Percentiles rank a stretch among this genome's conserved stretches.
Conservation (phyloP, 2,888 invertebrate species). For the Laspeyria flexula region DNA sequence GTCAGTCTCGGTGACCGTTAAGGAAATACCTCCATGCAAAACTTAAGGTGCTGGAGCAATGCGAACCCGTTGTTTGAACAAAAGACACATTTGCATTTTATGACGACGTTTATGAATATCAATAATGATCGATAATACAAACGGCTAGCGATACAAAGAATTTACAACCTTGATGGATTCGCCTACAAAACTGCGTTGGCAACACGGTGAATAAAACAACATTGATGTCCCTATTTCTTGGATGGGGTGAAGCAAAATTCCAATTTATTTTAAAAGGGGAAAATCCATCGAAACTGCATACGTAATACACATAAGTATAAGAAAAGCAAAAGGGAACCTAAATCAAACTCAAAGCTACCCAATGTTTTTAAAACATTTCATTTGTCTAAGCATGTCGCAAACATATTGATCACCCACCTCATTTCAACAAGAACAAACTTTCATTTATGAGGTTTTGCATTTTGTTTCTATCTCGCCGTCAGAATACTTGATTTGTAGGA, state of each 20-base stretch:
- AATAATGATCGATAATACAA: constrained; percentile 28
- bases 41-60: constrained; percentile 29
- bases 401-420: too few relatives aligned
- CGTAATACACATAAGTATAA: too few relatives aligned
- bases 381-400: too few relatives aligned
- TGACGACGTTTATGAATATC: constrained; percentile 42
- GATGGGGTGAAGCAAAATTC: background rate
- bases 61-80: constrained; percentile 49
- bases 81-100: constrained; percentile 57
- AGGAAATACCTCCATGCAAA: constrained; percentile 58
- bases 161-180: constrained; percentile 12
- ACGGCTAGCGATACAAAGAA: constrained; percentile 25
- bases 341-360: background rate
- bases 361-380: too few relatives aligned
- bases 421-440: too few relatives aligned
- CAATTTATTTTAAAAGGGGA: background rate
- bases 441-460: too few relatives aligned
- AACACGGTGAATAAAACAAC: constrained; percentile 2
- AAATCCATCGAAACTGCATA: too few relatives aligned
- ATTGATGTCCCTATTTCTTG: background rate
- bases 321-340: too few relatives aligned
- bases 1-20: constrained; percentile 43
- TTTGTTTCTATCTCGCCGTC: background rate
- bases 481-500: background rate
- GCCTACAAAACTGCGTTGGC: constrained; percentile 16